A percentile compares a stretch with the other conserved stretches of the same genome.
Evolutionary conservation across 2,113 vertebrate species (phyloP).

Genomic region (Acrocephalus kingi): DNA sequence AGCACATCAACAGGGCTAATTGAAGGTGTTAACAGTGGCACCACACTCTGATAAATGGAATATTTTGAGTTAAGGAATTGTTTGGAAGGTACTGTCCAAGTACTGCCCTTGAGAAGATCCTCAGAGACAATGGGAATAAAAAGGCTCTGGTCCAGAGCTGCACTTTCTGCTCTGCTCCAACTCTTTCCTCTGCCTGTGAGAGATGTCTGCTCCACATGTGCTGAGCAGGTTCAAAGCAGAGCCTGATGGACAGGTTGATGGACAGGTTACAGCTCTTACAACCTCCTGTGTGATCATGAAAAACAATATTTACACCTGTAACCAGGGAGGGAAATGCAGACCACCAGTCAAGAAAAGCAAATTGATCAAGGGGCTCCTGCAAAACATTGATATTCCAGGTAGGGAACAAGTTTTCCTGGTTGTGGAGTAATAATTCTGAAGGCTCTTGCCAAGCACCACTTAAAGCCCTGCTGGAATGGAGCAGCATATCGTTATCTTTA

Average conservation of each 20-base stretch:
- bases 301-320: neutral
- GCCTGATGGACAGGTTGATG: accelerated
- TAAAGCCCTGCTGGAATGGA: constrained; percentile 11
- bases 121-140: neutral
- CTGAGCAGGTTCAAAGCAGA: neutral
- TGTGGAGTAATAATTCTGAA: neutral
- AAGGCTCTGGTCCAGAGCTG: neutral
- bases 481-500: neutral
- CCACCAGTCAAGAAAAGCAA: neutral
- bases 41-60: neutral
- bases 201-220: neutral
- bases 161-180: neutral
- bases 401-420: neutral
- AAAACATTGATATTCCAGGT: neutral
- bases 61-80: neutral
- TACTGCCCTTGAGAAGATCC: neutral
- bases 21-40: neutral
- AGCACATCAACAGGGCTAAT: neutral
- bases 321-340: neutral
- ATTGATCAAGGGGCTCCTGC: neutral
- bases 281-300: neutral
- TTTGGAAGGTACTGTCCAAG: neutral
- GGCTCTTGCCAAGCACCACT: neutral
- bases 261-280: accelerated
- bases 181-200: neutral